A percentile compares a stretch with the other conserved stretches of the same genome.
phyloP scores from a whole-genome alignment of 2,797 vertebrate species.

The Phalloptychus januarius region DNA sequence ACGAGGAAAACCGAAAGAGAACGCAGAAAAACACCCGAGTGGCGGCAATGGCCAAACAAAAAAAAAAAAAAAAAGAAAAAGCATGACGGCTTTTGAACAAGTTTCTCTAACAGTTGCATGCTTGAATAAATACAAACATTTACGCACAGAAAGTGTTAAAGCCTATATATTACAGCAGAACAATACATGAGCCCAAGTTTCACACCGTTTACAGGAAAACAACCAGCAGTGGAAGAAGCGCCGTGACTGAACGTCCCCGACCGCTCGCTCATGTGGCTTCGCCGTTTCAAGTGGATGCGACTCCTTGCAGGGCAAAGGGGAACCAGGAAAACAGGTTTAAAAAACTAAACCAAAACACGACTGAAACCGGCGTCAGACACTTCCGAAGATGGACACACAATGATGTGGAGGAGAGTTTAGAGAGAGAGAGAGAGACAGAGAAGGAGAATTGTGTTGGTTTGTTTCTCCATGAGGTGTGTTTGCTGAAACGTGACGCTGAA shows the following conservation, averaged over 20 bases:
- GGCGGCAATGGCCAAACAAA: conserved; percentile 9
- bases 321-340: not conserved
- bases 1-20: conserved; percentile 17
- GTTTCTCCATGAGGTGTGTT: conserved; percentile 75
- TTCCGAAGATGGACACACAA: conserved; percentile 64
- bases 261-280: conserved; percentile 72
- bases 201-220: conserved; percentile 62
- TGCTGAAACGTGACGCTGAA: conserved; percentile 60
- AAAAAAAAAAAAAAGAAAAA: conserved; percentile 10
- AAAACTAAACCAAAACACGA: conserved; percentile 22
- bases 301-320: conserved; percentile 30
- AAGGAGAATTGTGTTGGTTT: conserved; percentile 67
- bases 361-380: conserved; percentile 55
- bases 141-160: conserved; percentile 57
- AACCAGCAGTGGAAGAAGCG: conserved; percentile 39
- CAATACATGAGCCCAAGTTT: conserved; percentile 57
- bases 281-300: conserved; percentile 45
- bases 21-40: conserved; percentile 17
- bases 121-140: conserved; percentile 68
- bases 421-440: conserved; percentile 59
- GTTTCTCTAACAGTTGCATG: conserved; percentile 39
- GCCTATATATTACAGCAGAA: conserved; percentile 72
- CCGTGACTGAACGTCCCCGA: conserved; percentile 38
- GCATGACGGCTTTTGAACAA: conserved; percentile 44
- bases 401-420: conserved; percentile 50